Evolutionary conservation across 1,140 invertebrate genomes (phyloP), one percentile per base, ranked within the genome.

Genomic region (Drosophila guanche): DNA sequence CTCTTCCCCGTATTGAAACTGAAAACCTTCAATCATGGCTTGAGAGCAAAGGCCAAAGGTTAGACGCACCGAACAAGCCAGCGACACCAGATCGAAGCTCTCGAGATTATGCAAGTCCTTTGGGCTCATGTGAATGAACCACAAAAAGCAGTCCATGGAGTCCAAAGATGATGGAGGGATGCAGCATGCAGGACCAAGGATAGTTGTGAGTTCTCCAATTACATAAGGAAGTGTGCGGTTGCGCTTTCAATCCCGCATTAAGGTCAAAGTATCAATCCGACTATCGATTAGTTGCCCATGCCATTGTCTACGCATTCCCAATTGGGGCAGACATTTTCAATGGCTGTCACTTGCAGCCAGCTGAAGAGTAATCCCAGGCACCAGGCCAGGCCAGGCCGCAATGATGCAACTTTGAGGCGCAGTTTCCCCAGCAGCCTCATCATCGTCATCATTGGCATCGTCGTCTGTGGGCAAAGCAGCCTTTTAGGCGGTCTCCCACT

Each of bases 361-460:
- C 4, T 6, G 16, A 20, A 8, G 16, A 37, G 10, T 10, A 10
- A 7, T 12, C 33, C 1, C 33, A 12, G 33, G 33, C 4, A 12
- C 10, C 33, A 12, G 0, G 3, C 33, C 27, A 29, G 27, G 27
- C 27, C 41, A 51, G 16, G 16, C 16, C 29, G 2, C 55, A 45
- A 14, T 81, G 61, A 78, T 81, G 78, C 62, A 81, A 81, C 55
- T 51, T 47, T 73, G 61, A 60, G 66, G 74, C 27, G 47, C n/a
- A 53, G 37, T 52, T 52, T 62, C 23, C 37, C 16, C 8, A 5
- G 25, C 29, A 23, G 6, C 29, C 4, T 14, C 53, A 25, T n/a
- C 22, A 5, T 16, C n/a, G 43, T 16, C 8, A 25, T n/a, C 16
- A 5, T 12, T 20, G 4, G 10, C 22, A 57, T 57, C 43, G 45